Base-by-base conservation (phyloP, 92 coral and sea anemone species). In the Parazoanthus darwini region DNA sequence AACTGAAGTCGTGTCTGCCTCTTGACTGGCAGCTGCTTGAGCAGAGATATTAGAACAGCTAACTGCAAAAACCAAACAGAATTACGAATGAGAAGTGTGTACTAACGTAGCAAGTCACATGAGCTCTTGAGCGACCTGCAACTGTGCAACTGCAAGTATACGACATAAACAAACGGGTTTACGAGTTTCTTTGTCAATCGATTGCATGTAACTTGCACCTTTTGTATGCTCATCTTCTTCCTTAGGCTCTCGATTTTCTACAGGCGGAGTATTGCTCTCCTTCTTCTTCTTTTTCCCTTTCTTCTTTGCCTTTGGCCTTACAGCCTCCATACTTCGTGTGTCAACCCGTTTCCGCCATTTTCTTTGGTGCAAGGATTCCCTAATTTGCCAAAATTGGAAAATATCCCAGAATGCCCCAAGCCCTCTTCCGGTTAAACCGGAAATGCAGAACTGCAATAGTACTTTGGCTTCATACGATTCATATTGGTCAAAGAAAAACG, bases 221-320 rank as follows among this genome's bases (percentile, higher is more conserved):
- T 71, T 70, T 46, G 79, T 18, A 71, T 39, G 33, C 37, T 3
- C 79, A 71, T 72, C 75, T 75, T 71, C 15, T 84, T 84, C 87
- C 26, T 46, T 70, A n/a, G n/a, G 43, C 67, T 84, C 87, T 70
- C 56, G 68, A 39, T 18, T 71, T 84, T 85, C 89, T 38, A 85
- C 35, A 74, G 87, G 29, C 86, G 78, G 26, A 18, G 89, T 58
- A 22, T 74, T 65, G 18, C 71, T 66, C 76, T 89, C 91, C 86
- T 95, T 97, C 80, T 89, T 56, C 91, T 95, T 95, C 86, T 90
- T 95, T 77, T 91, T 92, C 85, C 90, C 96, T 74, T 97, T 97
- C 80, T 91, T 29, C 33, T 29, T 92, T 25, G 98, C 94, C 89
- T 89, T 92, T 25, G 98, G 96, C 86, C 92, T 96, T 29, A 92